These are phyloP conservation scores for Anhinga anhinga DNA, from an alignment of 2,113 vertebrate genomes.

Conservation along the genomic window DNA sequence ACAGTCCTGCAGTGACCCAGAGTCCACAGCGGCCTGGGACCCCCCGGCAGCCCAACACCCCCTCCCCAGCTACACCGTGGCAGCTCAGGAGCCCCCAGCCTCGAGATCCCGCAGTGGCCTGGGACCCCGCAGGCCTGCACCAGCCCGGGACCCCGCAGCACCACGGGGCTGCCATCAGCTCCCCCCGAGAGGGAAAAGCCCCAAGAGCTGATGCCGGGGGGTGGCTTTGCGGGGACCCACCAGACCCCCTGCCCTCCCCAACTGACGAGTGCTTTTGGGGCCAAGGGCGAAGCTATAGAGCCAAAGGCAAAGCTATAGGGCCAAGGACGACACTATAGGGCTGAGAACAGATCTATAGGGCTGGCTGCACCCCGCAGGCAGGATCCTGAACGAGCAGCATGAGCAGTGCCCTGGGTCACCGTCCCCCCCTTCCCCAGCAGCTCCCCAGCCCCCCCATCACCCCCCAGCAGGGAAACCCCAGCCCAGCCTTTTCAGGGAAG, in stretches of 20 bases:
- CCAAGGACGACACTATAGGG: neutral
- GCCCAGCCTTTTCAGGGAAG: neutral
- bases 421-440: neutral
- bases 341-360: neutral
- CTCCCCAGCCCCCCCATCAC: neutral
- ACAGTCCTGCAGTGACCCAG: neutral
- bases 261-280: neutral
- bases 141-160: neutral
- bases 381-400: neutral
- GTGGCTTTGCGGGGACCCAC: neutral
- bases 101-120: fast-evolving
- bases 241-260: neutral
- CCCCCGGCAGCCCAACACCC: neutral
- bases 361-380: neutral
- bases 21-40: neutral
- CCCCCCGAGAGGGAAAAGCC: neutral
- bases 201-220: fast-evolving
- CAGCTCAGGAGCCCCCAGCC: neutral
- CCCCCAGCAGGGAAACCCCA: neutral
- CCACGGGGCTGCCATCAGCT: neutral
- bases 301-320: neutral
- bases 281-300: neutral
- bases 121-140: neutral
- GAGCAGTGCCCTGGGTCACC: neutral
- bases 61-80: neutral